A percentile compares a stretch with the other conserved stretches of the same genome.
Conservation (phyloP, 1,140 invertebrate genomes). For the Portunus trituberculatus region DNA sequence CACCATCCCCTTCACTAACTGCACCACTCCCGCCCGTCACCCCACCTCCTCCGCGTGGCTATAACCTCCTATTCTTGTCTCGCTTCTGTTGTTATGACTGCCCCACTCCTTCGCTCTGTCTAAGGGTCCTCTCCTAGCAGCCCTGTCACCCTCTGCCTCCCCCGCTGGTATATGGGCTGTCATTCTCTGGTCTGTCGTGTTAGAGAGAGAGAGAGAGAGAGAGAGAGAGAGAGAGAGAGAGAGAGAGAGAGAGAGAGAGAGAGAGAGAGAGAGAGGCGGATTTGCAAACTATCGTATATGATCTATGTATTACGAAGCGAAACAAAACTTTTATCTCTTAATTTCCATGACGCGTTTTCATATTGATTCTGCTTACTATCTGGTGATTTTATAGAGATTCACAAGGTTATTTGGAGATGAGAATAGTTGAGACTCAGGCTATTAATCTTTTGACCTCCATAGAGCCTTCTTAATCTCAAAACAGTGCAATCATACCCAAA, state of each 20-base stretch:
- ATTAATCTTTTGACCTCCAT: too few species aligned
- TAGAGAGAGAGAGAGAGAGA: neutral
- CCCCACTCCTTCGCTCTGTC: neutral
- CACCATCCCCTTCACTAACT: neutral
- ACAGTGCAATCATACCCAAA: too few species aligned
- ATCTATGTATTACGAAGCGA: too few species aligned
- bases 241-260: neutral
- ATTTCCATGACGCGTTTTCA: too few species aligned
- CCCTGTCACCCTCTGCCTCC: neutral
- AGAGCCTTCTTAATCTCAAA: too few species aligned
- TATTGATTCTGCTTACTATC: too few species aligned
- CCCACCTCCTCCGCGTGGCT: neutral
- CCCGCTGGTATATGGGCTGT: conserved; percentile 6
- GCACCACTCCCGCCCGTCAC: neutral
- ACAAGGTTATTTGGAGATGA: too few species aligned
- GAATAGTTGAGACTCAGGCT: too few species aligned
- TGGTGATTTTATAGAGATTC: too few species aligned
- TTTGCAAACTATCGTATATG: too few species aligned
- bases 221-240: conserved; percentile 13
- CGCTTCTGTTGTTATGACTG: neutral
- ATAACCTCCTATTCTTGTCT: neutral
- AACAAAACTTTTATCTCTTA: neutral
- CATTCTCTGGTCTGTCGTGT: neutral
- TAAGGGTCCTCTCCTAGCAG: neutral
- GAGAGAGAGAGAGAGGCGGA: neutral